Conservation (phyloP, 2,113 vertebrate species). For the Cyprinodon tularosa region DNA sequence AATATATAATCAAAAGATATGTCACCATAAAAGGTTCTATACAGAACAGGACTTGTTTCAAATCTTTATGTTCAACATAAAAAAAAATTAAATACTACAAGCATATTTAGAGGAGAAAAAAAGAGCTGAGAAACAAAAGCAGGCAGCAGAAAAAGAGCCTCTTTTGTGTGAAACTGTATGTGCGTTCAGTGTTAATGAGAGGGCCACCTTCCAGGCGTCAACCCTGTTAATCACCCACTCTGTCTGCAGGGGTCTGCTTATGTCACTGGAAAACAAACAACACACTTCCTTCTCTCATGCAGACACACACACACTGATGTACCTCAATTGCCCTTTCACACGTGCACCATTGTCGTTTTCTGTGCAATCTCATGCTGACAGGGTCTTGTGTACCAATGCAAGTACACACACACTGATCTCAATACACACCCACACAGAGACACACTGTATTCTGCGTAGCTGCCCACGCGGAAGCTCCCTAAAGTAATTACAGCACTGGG, state of each 20-base stretch:
- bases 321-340: neutral
- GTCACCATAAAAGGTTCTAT: neutral
- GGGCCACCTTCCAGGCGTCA: slow-evolving; percentile 75
- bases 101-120: slow-evolving; percentile 9
- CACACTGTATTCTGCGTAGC: slow-evolving; percentile 27
- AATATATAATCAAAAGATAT: neutral
- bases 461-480: slow-evolving; percentile 72
- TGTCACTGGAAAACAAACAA: slow-evolving; percentile 74
- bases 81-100: slow-evolving; percentile 16
- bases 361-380: slow-evolving; percentile 33
- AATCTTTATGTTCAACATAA: neutral
- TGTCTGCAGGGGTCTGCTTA: slow-evolving; percentile 72
- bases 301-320: slow-evolving; percentile 8
- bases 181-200: slow-evolving; percentile 74
- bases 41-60: neutral
- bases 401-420: slow-evolving; percentile 8
- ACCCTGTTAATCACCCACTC: slow-evolving; percentile 78
- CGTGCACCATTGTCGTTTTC: slow-evolving; percentile 31
- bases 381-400: slow-evolving; percentile 17
- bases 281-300: slow-evolving; percentile 42
- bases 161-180: slow-evolving; percentile 25
- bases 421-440: slow-evolving; percentile 7
- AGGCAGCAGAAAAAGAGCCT: slow-evolving; percentile 38
- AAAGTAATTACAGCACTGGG: slow-evolving; percentile 80
- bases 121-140: slow-evolving; percentile 31